Base-by-base conservation (phyloP, 2,888 invertebrate genomes). In the Sclerodermus sp. region DNA sequence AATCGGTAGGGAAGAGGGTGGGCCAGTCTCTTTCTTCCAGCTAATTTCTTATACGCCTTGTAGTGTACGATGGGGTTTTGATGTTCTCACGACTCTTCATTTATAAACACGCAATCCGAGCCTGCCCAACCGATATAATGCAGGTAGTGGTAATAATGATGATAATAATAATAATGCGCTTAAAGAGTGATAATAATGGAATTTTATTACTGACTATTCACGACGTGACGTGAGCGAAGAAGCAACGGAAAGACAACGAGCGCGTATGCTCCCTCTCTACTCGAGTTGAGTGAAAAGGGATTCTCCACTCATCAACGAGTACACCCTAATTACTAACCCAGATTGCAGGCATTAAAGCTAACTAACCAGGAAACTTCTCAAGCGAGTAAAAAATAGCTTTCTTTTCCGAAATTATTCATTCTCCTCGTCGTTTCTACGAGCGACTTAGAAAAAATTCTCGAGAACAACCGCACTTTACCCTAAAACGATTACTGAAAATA, bases 311-410 rank as follows among this genome's bases (percentile, higher is more conserved):
- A 23, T 23, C 23, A 23, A 8, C 8, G 23, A 23, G 23, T 32
- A 29, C 47, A 43, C 49, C 42, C 50, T 55, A 49, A 58, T 58
- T 58, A 55, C 47, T 55, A 59, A 58, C 55, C 58, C 47, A 55
- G 58, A 58, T 58, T 47, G 53, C 37, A 46, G 47, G 38, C 36
- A 51, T 49, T 43, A 47, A 32, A 23, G 29, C 36, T 29, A 32
- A 37, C 23, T 45, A 38, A 47, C 45, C 49, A 51, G 48, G 46
- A 51, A 42, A 47, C 18, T 32, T 13, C 34, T 12, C 34, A 4
- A 34, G 34, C n/a, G 14, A 34, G 12, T 23, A 8, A 23, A 23
- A 23, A 23, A 23, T 23, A n/a, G n/a, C n/a, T n/a, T n/a, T n/a
- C n/a, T 23, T 8, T 23, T 23, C 3, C 23, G 8, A 23, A 23